These are phyloP conservation scores for Periophthalmus magnuspinnatus DNA, from an alignment of 2,797 vertebrate genomes.

Conservation along the genomic window DNA sequence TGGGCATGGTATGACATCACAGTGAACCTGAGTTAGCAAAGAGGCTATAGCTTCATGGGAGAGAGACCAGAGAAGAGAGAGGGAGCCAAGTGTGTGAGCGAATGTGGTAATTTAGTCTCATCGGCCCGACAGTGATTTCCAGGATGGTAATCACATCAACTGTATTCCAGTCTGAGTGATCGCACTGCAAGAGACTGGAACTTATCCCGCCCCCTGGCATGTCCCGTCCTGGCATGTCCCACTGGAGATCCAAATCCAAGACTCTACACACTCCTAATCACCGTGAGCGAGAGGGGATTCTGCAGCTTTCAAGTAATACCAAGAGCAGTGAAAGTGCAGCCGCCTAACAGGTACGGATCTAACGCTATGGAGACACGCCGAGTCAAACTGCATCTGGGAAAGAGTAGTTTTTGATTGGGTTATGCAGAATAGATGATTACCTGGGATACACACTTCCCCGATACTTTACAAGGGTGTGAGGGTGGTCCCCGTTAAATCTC, in stretches of 20 bases:
- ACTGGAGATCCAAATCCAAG: conserved; percentile 52
- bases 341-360: conserved; percentile 15
- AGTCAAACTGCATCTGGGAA: background rate
- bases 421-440: background rate
- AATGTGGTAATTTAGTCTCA: conserved; percentile 48
- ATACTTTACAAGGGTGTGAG: too few relatives aligned
- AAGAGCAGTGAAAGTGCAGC: conserved; percentile 22
- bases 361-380: background rate
- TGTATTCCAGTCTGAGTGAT: conserved; percentile 53
- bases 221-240: conserved; percentile 40
- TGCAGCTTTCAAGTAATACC: conserved; percentile 27
- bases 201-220: conserved; percentile 52
- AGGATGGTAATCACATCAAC: conserved; percentile 67
- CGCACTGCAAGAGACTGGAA: conserved; percentile 51
- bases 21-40: conserved; percentile 38
- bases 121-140: conserved; percentile 63
- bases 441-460: too few relatives aligned
- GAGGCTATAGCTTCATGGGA: conserved; percentile 7
- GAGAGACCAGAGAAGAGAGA: background rate
- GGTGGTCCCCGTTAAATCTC: too few relatives aligned
- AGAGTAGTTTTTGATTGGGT: background rate
- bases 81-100: conserved; percentile 23
- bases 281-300: conserved; percentile 39
- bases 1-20: conserved; percentile 64
- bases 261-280: conserved; percentile 45